Percentiles rank a stretch among this genome's conserved stretches.
Conservation (phyloP, 2,113 vertebrate genomes). For the Suricata suricatta region DNA sequence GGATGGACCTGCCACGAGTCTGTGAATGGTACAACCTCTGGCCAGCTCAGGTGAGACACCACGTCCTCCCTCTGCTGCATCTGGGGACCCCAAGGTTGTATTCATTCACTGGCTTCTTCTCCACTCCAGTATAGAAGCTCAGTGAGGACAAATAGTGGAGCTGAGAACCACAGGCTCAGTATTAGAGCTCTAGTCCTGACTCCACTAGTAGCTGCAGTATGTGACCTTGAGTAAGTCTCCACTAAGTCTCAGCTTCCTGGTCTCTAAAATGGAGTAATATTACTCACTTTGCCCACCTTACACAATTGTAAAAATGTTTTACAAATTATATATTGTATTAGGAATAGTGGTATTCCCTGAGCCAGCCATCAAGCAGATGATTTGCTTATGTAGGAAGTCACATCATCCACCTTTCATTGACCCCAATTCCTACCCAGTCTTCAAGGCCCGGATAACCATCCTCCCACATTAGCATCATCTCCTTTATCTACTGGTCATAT, state of each 20-base stretch:
- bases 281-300: not conserved
- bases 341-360: not conserved
- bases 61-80: not conserved
- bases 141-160: not conserved
- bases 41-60: too few species aligned
- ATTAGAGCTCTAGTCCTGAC: not conserved
- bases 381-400: not conserved
- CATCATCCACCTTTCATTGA: not conserved
- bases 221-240: not conserved
- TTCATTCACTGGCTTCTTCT: not conserved
- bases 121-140: not conserved
- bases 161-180: not conserved
- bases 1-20: not conserved
- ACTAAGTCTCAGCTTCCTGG: not conserved
- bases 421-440: not conserved
- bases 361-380: not conserved
- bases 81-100: too few species aligned
- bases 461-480: not conserved
- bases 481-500: not conserved
- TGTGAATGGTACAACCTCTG: not conserved
- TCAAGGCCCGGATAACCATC: not conserved
- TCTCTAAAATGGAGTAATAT: not conserved
- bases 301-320: not conserved
- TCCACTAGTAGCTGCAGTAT: not conserved
- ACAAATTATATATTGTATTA: not conserved